Evolutionary conservation across 1,140 invertebrate genomes (phyloP).

Genomic region (Streblospio benedicti): DNA sequence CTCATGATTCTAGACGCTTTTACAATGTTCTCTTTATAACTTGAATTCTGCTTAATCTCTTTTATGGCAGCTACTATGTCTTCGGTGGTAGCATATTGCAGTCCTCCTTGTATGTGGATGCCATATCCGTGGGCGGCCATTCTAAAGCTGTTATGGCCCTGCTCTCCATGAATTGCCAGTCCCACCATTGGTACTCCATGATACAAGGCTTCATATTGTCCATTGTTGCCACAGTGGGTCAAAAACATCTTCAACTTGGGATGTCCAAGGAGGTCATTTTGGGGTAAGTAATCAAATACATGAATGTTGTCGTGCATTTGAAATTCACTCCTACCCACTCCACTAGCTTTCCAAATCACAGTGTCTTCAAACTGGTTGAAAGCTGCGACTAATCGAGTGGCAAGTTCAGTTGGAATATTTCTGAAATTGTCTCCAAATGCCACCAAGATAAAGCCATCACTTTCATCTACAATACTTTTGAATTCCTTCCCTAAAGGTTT

Average conservation of each 20-base stretch:
- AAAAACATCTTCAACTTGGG: slow-evolving; percentile 53
- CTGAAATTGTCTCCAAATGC: slow-evolving; percentile 2
- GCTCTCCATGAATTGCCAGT: slow-evolving; percentile 63
- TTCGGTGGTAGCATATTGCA: slow-evolving; percentile 30
- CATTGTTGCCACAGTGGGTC: slow-evolving; percentile 64
- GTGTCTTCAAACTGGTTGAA: too few relatives aligned
- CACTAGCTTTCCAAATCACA: too few relatives aligned
- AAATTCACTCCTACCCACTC: slow-evolving; percentile 43
- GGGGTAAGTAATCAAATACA: slow-evolving; percentile 66
- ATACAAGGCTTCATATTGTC: slow-evolving; percentile 63
- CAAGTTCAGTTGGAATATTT: too few relatives aligned
- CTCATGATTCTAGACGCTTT: slow-evolving; percentile 6
- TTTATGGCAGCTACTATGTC: slow-evolving; percentile 25
- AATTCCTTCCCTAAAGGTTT: neutral
- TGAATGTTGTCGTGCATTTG: slow-evolving; percentile 59
- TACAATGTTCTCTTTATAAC: neutral
- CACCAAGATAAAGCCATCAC: neutral
- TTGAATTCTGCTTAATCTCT: neutral
- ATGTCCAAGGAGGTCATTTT: slow-evolving; percentile 66
- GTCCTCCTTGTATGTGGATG: slow-evolving; percentile 25
- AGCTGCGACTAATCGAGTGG: too few relatives aligned
- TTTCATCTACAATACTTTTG: neutral
- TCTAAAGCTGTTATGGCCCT: slow-evolving; percentile 47
- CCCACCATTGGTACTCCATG: slow-evolving; percentile 64
- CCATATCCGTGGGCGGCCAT: slow-evolving; percentile 38